A percentile compares a stretch with the other conserved stretches of the same genome.
phyloP scores from a whole-genome alignment of 2,113 vertebrate genomes.

The Agapornis roseicollis region DNA sequence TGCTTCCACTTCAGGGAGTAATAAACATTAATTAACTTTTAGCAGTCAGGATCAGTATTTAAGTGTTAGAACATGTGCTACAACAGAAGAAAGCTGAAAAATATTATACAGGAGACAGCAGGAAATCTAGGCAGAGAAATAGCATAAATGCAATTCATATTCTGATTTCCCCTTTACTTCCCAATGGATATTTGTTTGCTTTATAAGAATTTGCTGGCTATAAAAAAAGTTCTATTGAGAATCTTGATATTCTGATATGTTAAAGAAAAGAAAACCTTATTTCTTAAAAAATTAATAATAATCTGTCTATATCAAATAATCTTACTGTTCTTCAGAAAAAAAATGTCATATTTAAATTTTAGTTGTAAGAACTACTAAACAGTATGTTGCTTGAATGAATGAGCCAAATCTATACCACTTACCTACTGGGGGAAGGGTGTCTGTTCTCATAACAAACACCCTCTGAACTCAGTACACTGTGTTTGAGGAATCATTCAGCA shows the following conservation, averaged over 20 bases:
- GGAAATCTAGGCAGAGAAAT: not conserved
- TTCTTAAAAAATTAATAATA: not conserved
- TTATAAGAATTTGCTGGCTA: not conserved
- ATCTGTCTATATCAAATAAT: not conserved
- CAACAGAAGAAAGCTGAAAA: not conserved
- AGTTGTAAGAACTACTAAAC: not conserved
- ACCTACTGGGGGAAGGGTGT: not conserved
- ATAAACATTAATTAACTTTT: not conserved
- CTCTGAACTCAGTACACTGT: not conserved
- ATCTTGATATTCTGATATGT: not conserved
- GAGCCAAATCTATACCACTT: constrained; percentile 23
- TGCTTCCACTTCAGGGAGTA: not conserved
- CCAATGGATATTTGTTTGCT: not conserved
- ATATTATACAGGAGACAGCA: not conserved
- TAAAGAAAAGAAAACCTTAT: not conserved
- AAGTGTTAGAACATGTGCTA: not conserved
- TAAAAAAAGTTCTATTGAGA: not conserved
- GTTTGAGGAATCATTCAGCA: not conserved
- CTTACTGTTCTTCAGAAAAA: not conserved
- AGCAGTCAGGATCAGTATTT: not conserved
- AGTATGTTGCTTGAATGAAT: not conserved
- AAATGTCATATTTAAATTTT: not conserved
- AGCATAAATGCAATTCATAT: not conserved
- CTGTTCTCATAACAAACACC: constrained; percentile 14
- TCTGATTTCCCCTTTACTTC: not conserved